phyloP scores from a whole-genome alignment of 2,797 vertebrate genomes.

The Pseudocheirus occidentalis region DNA sequence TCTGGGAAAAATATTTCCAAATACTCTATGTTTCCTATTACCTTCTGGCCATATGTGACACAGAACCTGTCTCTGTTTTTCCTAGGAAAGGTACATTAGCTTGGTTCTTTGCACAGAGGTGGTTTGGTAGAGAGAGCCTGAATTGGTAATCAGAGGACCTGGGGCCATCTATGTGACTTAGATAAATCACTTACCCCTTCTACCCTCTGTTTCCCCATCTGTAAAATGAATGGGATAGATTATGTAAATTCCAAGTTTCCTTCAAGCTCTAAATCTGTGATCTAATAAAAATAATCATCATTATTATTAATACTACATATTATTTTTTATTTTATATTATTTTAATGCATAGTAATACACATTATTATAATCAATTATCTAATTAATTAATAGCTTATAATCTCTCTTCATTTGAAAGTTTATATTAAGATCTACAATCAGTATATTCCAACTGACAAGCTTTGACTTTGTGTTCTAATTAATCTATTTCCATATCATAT shows the following conservation, averaged over 20 bases:
- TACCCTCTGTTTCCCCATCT: background rate
- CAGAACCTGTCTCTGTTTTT: slow-evolving; percentile 26
- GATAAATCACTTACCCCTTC: background rate
- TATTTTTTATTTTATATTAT: background rate
- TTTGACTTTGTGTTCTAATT: background rate
- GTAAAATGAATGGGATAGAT: background rate
- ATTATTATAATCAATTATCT: background rate
- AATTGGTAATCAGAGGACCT: background rate
- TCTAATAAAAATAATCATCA: background rate
- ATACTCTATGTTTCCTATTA: slow-evolving; percentile 8
- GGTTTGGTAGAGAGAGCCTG: background rate
- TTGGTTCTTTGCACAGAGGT: background rate
- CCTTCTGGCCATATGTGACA: background rate
- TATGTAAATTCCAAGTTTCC: background rate
- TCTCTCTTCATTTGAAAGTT: background rate
- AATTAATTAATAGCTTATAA: background rate
- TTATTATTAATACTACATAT: background rate
- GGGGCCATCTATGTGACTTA: background rate
- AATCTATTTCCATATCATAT: background rate
- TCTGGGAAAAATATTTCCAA: slow-evolving; percentile 19
- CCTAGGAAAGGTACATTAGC: slow-evolving; percentile 17
- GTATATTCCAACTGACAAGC: background rate
- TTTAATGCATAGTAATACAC: background rate
- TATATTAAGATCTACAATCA: background rate
- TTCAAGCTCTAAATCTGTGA: background rate